These are phyloP conservation scores for Mastacembelus armatus DNA, from an alignment of 2,797 vertebrate species.

Conservation along the genomic window DNA sequence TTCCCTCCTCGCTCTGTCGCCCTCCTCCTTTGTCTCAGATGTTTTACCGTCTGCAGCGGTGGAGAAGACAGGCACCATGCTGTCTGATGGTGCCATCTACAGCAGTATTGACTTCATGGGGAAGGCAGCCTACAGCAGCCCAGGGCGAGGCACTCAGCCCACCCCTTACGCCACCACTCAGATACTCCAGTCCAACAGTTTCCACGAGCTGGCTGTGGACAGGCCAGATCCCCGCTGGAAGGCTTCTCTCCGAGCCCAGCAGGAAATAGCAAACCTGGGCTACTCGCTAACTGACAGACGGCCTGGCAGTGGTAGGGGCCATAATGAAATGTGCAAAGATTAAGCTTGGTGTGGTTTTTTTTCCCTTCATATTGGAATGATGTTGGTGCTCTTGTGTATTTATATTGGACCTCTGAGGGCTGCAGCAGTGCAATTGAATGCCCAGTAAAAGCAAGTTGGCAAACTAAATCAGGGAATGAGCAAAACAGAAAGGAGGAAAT, in stretches of 20 bases:
- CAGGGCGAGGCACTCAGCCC: constrained; percentile 90
- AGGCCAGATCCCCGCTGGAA: constrained; percentile 97
- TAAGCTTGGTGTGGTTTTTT: constrained; percentile 11
- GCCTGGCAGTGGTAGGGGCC: constrained; percentile 90
- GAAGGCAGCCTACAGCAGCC: constrained; percentile 94
- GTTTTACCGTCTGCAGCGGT: constrained; percentile 91
- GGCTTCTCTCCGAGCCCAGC: constrained; percentile 93
- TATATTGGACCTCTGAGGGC: background rate
- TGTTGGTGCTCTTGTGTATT: constrained; percentile 9
- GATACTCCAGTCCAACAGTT: constrained; percentile 97
- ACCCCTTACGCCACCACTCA: constrained; percentile 97
- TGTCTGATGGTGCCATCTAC: constrained; percentile 98
- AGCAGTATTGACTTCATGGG: constrained; percentile 99
- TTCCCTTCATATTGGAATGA: constrained; percentile 9
- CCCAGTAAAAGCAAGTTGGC: constrained; percentile 11
- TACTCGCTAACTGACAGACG: constrained; percentile 95
- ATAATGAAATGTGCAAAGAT: constrained; percentile 20
- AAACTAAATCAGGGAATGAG: constrained; percentile 35
- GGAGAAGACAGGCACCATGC: constrained; percentile 96
- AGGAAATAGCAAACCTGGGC: constrained; percentile 93
- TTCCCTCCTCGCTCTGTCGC: constrained; percentile 31
- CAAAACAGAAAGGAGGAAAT: constrained; percentile 42
- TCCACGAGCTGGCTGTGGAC: constrained; percentile 96
- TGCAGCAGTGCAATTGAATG: background rate
- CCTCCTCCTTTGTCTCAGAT: constrained; percentile 78